Evolutionary conservation across 2,888 invertebrate species (phyloP).

Genomic region (Scrobipalpa costella): DNA sequence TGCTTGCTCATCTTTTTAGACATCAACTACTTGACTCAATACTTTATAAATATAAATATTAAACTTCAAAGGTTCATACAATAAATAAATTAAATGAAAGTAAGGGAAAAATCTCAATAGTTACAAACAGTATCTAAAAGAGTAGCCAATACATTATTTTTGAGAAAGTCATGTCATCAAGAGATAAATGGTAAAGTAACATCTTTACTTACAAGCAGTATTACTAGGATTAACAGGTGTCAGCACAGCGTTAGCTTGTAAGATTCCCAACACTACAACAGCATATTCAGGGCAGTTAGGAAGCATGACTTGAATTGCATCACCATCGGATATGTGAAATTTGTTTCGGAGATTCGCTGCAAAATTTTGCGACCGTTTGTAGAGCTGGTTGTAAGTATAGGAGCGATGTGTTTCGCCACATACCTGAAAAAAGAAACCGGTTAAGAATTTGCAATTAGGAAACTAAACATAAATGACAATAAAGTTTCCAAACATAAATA

Average conservation of each 20-base stretch:
- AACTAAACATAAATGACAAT: no score
- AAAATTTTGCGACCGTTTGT: conserved; percentile 82
- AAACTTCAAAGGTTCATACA: no score
- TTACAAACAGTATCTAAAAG: no score
- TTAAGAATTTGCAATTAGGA: background rate
- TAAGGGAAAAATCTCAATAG: no score
- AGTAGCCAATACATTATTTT: no score
- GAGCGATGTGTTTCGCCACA: conserved; percentile 84
- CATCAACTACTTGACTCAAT: no score
- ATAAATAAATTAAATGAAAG: no score
- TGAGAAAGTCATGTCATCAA: no score
- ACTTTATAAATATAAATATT: no score
- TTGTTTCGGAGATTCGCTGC: conserved; percentile 82
- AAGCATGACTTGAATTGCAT: conserved; percentile 84
- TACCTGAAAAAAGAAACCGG: conserved; percentile 69
- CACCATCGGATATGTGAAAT: conserved; percentile 81
- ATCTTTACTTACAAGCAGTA: conserved; percentile 74
- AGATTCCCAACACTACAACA: conserved; percentile 80
- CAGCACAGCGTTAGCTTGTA: conserved; percentile 83
- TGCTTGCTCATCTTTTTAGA: no score
- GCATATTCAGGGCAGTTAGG: conserved; percentile 87
- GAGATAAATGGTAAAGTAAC: no score
- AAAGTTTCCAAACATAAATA: no score
- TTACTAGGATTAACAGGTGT: conserved; percentile 87
- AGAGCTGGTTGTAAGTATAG: conserved; percentile 84